Evolutionary conservation across 2,888 invertebrate species (phyloP).

Genomic region (Ellobium chinense): DNA sequence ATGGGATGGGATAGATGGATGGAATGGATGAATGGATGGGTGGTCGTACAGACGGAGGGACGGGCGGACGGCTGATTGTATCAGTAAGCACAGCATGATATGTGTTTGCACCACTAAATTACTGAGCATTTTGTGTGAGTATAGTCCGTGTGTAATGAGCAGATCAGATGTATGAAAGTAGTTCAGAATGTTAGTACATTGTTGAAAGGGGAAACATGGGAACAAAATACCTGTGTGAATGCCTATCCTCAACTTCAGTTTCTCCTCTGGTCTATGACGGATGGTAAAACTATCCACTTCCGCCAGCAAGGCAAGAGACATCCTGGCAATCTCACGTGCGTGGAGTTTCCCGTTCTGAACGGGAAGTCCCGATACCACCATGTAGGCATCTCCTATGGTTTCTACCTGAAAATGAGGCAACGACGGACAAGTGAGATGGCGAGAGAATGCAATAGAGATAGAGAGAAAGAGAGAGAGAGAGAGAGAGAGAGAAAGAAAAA

Average conservation of each 20-base stretch:
- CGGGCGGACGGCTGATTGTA: too few relatives aligned
- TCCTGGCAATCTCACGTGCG: constrained; percentile 93
- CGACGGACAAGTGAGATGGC: background rate
- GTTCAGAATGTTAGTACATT: too few relatives aligned
- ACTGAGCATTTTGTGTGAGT: too few relatives aligned
- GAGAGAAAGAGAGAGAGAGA: background rate
- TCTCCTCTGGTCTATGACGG: constrained; percentile 91
- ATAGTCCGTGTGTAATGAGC: too few relatives aligned
- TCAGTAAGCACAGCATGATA: too few relatives aligned
- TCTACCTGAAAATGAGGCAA: constrained; percentile 64
- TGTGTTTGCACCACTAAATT: too few relatives aligned
- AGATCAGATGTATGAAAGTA: too few relatives aligned
- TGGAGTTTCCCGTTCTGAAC: constrained; percentile 93
- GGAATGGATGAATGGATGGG: too few relatives aligned
- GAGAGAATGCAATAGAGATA: background rate
- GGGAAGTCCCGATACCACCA: constrained; percentile 87
- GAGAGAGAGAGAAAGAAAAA: background rate
- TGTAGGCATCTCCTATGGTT: constrained; percentile 79
- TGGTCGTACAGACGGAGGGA: too few relatives aligned
- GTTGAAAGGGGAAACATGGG: too few relatives aligned
- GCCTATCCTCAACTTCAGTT: constrained; percentile 94
- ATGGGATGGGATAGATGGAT: too few relatives aligned
- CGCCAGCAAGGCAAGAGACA: constrained; percentile 91
- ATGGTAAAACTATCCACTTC: constrained; percentile 93
- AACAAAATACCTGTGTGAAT: constrained; percentile 88